Percentiles rank a stretch among this genome's conserved stretches.
Evolutionary conservation across 2,888 invertebrate genomes (phyloP).

Genomic region (Dasypogon diadema): DNA sequence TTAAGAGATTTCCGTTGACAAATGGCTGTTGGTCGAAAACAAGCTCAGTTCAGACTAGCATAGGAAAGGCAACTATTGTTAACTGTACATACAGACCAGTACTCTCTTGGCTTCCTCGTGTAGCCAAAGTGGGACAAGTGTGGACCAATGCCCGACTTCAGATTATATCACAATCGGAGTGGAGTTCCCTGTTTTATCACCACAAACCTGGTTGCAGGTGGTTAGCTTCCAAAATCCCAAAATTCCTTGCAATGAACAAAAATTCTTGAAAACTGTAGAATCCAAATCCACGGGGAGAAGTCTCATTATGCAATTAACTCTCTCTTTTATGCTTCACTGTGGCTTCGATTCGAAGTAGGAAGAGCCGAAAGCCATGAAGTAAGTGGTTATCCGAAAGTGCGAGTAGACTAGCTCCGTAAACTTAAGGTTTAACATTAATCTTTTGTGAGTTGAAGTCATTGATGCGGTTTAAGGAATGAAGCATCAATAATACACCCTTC

Average conservation of each 20-base stretch:
- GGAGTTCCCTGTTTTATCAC: background rate
- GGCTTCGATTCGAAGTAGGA: too few relatives aligned
- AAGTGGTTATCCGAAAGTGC: too few relatives aligned
- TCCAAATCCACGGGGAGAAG: background rate
- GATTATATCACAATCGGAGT: background rate
- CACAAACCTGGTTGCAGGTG: background rate
- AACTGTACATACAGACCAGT: background rate
- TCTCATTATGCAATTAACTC: too few relatives aligned
- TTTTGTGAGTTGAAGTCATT: too few relatives aligned
- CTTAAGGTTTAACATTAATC: too few relatives aligned
- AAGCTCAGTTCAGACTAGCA: background rate
- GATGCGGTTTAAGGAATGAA: too few relatives aligned
- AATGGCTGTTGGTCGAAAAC: background rate
- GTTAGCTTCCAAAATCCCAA: too few relatives aligned
- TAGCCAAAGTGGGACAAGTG: background rate
- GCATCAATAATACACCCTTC: too few relatives aligned
- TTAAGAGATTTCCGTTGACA: background rate
- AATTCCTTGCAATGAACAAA: too few relatives aligned
- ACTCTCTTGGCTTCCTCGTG: background rate
- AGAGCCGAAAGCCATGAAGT: too few relatives aligned
- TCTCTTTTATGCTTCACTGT: too few relatives aligned
- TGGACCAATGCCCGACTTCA: background rate
- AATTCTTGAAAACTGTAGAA: background rate
- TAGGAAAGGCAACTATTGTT: background rate
- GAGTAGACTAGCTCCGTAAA: too few relatives aligned